phyloP scores from a whole-genome alignment of 35 echinoderm and acorn worm genomes.

The Hemicentrotus pulcherrimus region DNA sequence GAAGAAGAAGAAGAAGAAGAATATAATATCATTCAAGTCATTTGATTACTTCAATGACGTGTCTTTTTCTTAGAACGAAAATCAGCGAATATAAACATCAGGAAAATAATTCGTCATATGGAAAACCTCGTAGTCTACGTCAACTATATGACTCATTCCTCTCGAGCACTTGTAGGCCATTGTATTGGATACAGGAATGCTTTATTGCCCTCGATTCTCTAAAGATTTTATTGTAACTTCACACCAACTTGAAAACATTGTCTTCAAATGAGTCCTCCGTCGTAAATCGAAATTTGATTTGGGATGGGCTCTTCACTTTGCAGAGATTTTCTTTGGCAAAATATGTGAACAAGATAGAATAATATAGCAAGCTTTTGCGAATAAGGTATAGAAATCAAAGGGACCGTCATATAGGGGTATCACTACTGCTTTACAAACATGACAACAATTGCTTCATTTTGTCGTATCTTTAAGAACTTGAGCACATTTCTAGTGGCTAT shows the following conservation, averaged over 20 bases:
- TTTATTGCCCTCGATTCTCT: not conserved
- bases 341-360: slow-evolving; percentile 37
- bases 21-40: too few relatives aligned
- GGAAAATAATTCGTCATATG: not conserved
- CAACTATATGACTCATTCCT: not conserved
- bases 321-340: not conserved
- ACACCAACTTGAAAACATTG: not conserved
- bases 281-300: slow-evolving; percentile 6
- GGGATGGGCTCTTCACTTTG: not conserved
- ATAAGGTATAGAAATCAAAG: not conserved
- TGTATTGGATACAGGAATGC: not conserved
- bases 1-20: too few relatives aligned
- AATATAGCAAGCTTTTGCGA: slow-evolving; percentile 26
- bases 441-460: not conserved
- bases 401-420: not conserved
- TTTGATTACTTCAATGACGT: too few relatives aligned
- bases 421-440: not conserved
- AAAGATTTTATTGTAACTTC: not conserved
- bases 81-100: not conserved
- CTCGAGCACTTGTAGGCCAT: not conserved
- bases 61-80: too few relatives aligned
- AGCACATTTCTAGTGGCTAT: slow-evolving; percentile 45
- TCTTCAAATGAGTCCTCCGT: not conserved
- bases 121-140: not conserved
- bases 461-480: slow-evolving; percentile 28